Evolutionary conservation across 2,113 vertebrate species (phyloP), one percentile per base, ranked within the genome.

Genomic region (Pituophis catenifer): DNA sequence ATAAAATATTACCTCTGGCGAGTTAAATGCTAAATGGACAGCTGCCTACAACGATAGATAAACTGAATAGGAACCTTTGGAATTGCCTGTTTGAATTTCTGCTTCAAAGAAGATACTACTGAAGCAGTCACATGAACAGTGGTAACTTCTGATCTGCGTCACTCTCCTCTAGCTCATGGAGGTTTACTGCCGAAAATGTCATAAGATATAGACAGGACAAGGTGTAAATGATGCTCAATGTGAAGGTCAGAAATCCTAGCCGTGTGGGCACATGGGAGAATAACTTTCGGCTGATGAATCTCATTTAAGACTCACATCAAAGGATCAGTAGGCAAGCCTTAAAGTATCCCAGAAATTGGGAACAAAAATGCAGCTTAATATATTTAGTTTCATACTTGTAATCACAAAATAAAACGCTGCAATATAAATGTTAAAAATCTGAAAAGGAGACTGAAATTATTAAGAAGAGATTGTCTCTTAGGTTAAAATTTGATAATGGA

Each of bases 241-340:
- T 93, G 70, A 94, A 94, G 89, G 93, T 94, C 88, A 92, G 75
- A 59, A 90, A 94, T 3, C 92, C 92, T 94, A 50, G 91, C 48
- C 17, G 26, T 52, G 23, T 75, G 26, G 58, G 81, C 58, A 29
- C 44, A 21, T n/a, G 12, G 59, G 54, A 58, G 81, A 88, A 75
- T 88, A 75, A 58, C 91, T 94, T 75, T 17, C 5, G 26, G 53
- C 92, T 52, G 0, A 57, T 2, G 48, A 13, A 0, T 62, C 90
- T 86, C 91, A 59, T 3, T 70, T 58, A 7, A 33, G 44, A 62
- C 48, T 90, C 81, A 12, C 4, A 48, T 33, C 58, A 88, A 57
- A 3, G 54, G 58, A 53, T 10, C 48, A 19, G 23, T 57, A 55
- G 87, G 0, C 33, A 38, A 54, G 48, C 8, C 9, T 10, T 38